Evolutionary conservation across 2,888 invertebrate species (phyloP).

Genomic region (Metalampra italica): DNA sequence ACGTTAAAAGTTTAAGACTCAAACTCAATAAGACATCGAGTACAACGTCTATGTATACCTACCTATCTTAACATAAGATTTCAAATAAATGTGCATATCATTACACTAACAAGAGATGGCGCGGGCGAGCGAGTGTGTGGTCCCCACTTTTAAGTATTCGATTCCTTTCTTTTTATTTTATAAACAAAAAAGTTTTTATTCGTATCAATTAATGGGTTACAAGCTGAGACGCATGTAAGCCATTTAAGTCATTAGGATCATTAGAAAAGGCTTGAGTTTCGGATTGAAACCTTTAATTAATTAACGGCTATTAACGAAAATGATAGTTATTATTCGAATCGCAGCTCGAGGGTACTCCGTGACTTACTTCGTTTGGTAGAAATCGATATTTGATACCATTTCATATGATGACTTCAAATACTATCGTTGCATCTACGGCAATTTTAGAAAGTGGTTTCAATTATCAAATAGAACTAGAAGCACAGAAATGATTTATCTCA

Average conservation of each 20-base stretch:
- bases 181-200: slow-evolving; percentile 44
- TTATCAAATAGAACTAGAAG: too few relatives aligned
- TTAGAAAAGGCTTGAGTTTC: slow-evolving; percentile 58
- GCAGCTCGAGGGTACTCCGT: slow-evolving; percentile 12
- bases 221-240: slow-evolving; percentile 50
- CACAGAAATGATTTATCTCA: too few relatives aligned
- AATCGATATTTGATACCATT: slow-evolving; percentile 5
- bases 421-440: not conserved
- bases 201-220: slow-evolving; percentile 61
- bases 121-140: slow-evolving; percentile 60
- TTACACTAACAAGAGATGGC: slow-evolving; percentile 62
- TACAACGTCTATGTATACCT: not conserved
- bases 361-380: slow-evolving; percentile 9
- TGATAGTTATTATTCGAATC: slow-evolving; percentile 46
- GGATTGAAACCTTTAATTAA: slow-evolving; percentile 59
- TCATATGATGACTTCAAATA: not conserved
- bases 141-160: slow-evolving; percentile 51
- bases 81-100: slow-evolving; percentile 75
- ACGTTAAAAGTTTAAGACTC: slow-evolving; percentile 1
- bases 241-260: slow-evolving; percentile 58
- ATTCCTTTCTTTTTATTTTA: slow-evolving; percentile 43
- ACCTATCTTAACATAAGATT: slow-evolving; percentile 17
- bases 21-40: not conserved
- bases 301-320: slow-evolving; percentile 60
- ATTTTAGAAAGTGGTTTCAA: too few relatives aligned